Percentiles rank a stretch among this genome's conserved stretches.
These are phyloP conservation scores for Tanypteryx hageni DNA, from an alignment of 2,888 invertebrate genomes.

Conservation along the genomic window DNA sequence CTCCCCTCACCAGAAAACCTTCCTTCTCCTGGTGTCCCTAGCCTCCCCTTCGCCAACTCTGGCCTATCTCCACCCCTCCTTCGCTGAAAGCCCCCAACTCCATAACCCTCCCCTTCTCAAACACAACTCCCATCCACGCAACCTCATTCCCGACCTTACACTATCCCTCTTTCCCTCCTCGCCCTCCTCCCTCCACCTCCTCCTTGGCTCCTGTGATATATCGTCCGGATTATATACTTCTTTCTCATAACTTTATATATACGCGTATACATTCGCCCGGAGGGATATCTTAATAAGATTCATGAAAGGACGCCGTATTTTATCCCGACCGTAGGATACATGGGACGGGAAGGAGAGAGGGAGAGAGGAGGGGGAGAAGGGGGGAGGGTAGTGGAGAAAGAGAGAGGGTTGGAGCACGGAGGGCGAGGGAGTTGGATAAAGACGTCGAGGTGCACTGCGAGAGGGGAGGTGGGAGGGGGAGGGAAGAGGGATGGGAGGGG, in stretches of 20 bases:
- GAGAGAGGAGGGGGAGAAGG: background rate
- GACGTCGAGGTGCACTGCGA: background rate
- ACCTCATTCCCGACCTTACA: background rate
- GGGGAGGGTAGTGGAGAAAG: background rate
- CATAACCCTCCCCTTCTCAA: background rate
- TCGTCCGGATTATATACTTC: conserved; percentile 76
- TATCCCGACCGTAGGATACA: conserved; percentile 74
- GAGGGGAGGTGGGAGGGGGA: background rate
- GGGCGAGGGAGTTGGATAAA: conserved; percentile 29
- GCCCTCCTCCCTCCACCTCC: background rate
- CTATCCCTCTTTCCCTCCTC: background rate
- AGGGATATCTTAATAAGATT: conserved; percentile 88
- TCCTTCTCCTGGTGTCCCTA: background rate
- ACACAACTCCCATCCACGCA: background rate
- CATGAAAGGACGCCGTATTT: conserved; percentile 90
- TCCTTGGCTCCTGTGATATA: conserved; percentile 66
- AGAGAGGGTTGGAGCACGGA: background rate
- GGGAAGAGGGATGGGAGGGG: background rate
- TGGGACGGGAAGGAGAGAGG: conserved; percentile 44
- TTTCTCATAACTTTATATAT: conserved; percentile 76
- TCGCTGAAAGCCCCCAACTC: background rate
- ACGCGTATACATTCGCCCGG: conserved; percentile 71
- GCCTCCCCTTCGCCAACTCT: background rate
- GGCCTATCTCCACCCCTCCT: background rate
- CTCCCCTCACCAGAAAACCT: background rate